phyloP scores from a whole-genome alignment of 2,113 vertebrate genomes.

The Microcebus tavaratra region DNA sequence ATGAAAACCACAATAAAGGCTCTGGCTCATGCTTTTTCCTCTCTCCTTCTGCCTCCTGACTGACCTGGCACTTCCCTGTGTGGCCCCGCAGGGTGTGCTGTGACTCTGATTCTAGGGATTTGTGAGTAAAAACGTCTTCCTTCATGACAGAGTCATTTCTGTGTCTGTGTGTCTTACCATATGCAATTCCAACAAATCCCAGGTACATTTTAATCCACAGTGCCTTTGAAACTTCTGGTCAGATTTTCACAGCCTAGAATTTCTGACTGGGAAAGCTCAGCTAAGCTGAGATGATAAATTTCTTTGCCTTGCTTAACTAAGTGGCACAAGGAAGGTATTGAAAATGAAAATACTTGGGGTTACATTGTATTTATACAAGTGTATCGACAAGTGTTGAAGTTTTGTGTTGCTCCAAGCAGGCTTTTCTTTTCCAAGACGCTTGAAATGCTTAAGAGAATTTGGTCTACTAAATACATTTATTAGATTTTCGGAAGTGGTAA shows the following conservation, averaged over 20 bases:
- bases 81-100: too few species aligned
- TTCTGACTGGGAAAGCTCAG: neutral
- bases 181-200: neutral
- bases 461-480: neutral
- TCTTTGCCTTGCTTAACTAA: neutral
- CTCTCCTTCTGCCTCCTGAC: neutral
- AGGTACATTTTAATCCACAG: neutral
- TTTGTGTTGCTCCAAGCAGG: neutral
- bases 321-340: neutral
- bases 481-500: neutral
- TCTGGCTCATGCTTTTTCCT: neutral
- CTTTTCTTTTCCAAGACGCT: neutral
- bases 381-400: neutral
- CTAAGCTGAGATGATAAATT: neutral
- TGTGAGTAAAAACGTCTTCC: neutral
- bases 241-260: neutral
- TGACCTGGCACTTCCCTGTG: neutral
- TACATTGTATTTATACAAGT: neutral
- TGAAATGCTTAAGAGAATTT: neutral
- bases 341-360: neutral
- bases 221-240: neutral
- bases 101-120: neutral
- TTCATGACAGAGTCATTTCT: neutral
- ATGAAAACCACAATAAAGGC: neutral
- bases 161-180: neutral